Evolutionary conservation across 2,113 vertebrate species (phyloP).

Genomic region (Camarhynchus parvulus): DNA sequence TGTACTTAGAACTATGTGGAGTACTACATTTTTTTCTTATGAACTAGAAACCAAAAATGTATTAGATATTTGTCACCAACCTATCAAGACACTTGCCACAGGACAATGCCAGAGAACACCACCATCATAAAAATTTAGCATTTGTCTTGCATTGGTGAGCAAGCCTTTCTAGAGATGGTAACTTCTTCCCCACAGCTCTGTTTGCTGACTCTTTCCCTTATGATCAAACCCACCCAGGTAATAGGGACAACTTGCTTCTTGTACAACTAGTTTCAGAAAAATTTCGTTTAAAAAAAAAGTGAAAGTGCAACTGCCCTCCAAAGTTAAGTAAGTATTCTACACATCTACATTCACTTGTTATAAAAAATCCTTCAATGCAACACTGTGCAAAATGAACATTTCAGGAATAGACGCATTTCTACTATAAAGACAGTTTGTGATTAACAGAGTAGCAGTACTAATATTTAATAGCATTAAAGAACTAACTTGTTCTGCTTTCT

Average conservation of each 20-base stretch:
- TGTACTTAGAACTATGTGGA: neutral
- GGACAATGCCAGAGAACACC: neutral
- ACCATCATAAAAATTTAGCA: neutral
- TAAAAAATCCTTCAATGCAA: neutral
- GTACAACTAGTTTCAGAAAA: neutral
- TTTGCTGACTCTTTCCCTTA: neutral
- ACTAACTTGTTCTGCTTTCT: neutral
- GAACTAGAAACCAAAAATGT: neutral
- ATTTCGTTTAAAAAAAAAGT: neutral
- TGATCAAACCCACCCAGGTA: fast-evolving
- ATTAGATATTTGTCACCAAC: neutral
- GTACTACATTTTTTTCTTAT: neutral
- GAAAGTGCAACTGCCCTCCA: neutral
- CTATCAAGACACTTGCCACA: neutral
- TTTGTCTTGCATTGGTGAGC: neutral
- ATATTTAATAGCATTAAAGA: neutral
- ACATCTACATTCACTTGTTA: neutral
- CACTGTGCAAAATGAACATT: neutral
- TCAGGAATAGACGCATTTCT: neutral
- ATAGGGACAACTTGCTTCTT: neutral
- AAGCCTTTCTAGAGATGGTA: neutral
- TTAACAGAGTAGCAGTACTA: neutral
- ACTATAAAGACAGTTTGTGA: neutral
- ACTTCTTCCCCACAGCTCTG: neutral
- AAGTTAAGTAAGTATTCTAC: neutral